Conservation (phyloP, 2,113 vertebrate genomes). For the Barbus barbus region DNA sequence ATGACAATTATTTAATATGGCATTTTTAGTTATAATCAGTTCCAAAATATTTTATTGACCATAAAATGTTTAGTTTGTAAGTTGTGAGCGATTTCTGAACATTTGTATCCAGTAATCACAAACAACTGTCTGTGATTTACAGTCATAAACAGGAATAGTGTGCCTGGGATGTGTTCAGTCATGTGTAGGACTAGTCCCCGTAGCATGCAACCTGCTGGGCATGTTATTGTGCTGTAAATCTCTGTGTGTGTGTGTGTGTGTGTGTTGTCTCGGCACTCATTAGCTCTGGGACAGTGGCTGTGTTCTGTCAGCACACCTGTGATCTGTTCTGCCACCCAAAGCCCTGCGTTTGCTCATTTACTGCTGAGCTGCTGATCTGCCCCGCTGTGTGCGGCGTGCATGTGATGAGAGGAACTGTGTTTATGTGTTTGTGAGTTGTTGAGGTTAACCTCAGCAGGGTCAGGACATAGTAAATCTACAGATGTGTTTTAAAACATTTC, state of each 20-base stretch:
- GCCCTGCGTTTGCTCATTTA: constrained; percentile 36
- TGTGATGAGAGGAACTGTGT: constrained; percentile 9
- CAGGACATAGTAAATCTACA: not conserved
- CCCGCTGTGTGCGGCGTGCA: not conserved
- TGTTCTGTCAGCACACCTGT: constrained; percentile 45
- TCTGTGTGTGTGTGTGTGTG: not conserved
- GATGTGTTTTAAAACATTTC: not conserved
- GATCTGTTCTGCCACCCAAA: constrained; percentile 21
- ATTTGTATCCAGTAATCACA: not conserved
- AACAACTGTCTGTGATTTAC: not conserved
- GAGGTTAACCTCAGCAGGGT: constrained; percentile 35
- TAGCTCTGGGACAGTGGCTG: constrained; percentile 26
- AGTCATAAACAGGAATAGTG: not conserved
- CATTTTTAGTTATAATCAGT: not conserved
- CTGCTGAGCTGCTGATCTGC: constrained; percentile 38
- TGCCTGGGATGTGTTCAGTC: constrained; percentile 29
- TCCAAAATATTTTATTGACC: not conserved
- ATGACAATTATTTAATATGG: not conserved
- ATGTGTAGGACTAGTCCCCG: not conserved
- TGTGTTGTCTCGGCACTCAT: constrained; percentile 2
- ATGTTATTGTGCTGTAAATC: not conserved
- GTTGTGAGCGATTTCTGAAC: not conserved
- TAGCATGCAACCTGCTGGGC: not conserved
- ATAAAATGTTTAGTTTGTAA: not conserved
- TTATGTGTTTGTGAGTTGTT: constrained; percentile 7